Evolutionary conservation across 1,140 invertebrate species (phyloP).

Genomic region (Orussus abietinus): DNA sequence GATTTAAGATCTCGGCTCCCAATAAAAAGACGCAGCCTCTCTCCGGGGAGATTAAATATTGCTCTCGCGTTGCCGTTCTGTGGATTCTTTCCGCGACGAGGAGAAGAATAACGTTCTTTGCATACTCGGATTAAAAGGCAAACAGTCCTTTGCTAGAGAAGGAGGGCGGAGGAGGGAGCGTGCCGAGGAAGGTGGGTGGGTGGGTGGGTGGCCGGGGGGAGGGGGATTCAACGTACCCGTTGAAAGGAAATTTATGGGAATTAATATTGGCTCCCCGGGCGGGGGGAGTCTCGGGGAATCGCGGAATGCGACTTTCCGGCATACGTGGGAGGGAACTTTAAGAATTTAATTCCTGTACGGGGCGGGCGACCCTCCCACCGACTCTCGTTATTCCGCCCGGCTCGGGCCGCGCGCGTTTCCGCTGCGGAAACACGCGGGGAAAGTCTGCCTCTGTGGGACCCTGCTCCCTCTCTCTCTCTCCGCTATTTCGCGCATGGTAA

Average conservation of each 20-base stretch:
- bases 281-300: slow-evolving; percentile 35
- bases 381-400: slow-evolving; percentile 7
- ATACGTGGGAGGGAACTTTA: slow-evolving; percentile 51
- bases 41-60: too few species aligned
- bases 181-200: slow-evolving; percentile 1
- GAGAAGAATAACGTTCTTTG: slow-evolving; percentile 50
- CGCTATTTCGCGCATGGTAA: too few species aligned
- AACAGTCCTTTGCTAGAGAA: slow-evolving; percentile 32
- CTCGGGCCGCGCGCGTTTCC: slow-evolving; percentile 1
- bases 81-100: slow-evolving; percentile 8
- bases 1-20: too few species aligned
- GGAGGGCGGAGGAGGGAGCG: background rate
- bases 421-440: too few species aligned
- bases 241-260: slow-evolving; percentile 57
- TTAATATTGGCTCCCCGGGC: slow-evolving; percentile 51
- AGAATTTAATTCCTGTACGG: slow-evolving; percentile 52
- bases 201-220: slow-evolving; percentile 16
- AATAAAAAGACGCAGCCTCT: slow-evolving; percentile 26
- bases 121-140: slow-evolving; percentile 50
- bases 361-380: slow-evolving; percentile 9
- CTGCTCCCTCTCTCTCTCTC: too few species aligned
- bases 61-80: slow-evolving; percentile 13
- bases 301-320: slow-evolving; percentile 51
- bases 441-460: too few species aligned
- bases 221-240: slow-evolving; percentile 32